Evolutionary conservation across 2,113 vertebrate species (phyloP).

Genomic region (Pseudolaguvia tuberculata): DNA sequence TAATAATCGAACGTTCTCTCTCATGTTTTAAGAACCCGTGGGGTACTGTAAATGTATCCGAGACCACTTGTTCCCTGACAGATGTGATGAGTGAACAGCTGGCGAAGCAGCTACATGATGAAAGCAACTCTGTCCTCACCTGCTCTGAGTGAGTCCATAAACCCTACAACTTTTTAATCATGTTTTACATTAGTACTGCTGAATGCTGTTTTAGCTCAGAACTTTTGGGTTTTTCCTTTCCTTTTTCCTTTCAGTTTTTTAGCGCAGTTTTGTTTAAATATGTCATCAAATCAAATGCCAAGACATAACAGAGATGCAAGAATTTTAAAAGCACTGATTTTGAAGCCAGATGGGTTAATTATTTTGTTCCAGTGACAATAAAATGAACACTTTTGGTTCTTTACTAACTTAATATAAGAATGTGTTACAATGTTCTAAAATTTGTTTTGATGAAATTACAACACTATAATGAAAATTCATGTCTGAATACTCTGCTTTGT

Average conservation of each 20-base stretch:
- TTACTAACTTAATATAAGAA: background rate
- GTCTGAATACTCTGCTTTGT: background rate
- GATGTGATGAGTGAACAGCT: constrained; percentile 98
- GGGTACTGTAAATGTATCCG: constrained; percentile 66
- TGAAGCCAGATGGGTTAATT: too few species aligned
- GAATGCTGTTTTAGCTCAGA: background rate
- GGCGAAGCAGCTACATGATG: constrained; percentile 86
- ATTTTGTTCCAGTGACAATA: too few species aligned
- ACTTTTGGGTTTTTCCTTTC: background rate
- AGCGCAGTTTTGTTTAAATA: background rate
- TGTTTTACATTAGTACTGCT: background rate
- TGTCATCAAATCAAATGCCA: background rate
- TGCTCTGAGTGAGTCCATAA: constrained; percentile 70
- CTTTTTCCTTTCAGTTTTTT: background rate
- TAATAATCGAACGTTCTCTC: too few species aligned
- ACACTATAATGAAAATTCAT: background rate
- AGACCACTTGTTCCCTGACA: constrained; percentile 78
- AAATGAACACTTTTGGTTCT: background rate
- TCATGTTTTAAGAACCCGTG: constrained; percentile 79
- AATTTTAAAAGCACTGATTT: background rate
- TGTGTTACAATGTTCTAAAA: background rate
- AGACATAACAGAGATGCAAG: background rate
- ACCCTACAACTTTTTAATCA: too few species aligned
- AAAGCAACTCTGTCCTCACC: constrained; percentile 65
- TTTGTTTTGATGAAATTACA: background rate